Evolutionary conservation across 2,113 vertebrate genomes (phyloP), one percentile per base, ranked within the genome.

Genomic region (Eubucco bourcierii): DNA sequence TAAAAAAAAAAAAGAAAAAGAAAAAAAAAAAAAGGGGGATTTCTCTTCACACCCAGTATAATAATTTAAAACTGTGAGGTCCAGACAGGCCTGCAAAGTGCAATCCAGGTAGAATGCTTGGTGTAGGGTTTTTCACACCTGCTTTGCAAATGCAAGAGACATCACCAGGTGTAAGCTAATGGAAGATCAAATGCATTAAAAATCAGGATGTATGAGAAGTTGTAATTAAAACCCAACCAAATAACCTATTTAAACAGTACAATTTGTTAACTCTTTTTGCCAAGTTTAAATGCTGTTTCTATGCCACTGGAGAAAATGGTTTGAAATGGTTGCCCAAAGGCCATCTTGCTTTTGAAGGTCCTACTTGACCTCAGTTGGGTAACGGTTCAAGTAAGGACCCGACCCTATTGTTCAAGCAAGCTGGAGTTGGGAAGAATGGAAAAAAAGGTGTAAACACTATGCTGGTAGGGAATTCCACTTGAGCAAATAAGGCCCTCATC

Each of bases 371-470:
- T 78, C 84, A 84, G 87, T 63, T 92, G 94, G 96, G 88, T 76
- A 96, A 79, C 75, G 93, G 95, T 95, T 97, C 96, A 96, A 87
- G 92, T 87, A 97, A 93, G 84, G 95, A 84, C 92, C 93, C 86
- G 95, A 84, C 92, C 93, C 91, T 95, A 91, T 80, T 71, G 44
- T 95, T 96, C 84, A 95, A 97, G 90, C 82, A 90, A 97, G 96
- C 91, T 95, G 96, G 94, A 96, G 59, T 94, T 92, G 56, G 95
- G 94, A 97, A 81, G 80, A 95, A 96, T 95, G 91, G 47, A 12
- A 89, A 95, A 91, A 85, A 83, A 93, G 55, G 77, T 20, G 20
- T 92, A 93, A 97, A 97, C 80, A 88, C 66, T 82, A 68, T 25
- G 29, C 79, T 77, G 10, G 83, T 94, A 85, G 87, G 94, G 79